Percentiles rank a stretch among this genome's conserved stretches.
Evolutionary conservation across 2,888 invertebrate genomes (phyloP).

Genomic region (Bellardia bayeri): DNA sequence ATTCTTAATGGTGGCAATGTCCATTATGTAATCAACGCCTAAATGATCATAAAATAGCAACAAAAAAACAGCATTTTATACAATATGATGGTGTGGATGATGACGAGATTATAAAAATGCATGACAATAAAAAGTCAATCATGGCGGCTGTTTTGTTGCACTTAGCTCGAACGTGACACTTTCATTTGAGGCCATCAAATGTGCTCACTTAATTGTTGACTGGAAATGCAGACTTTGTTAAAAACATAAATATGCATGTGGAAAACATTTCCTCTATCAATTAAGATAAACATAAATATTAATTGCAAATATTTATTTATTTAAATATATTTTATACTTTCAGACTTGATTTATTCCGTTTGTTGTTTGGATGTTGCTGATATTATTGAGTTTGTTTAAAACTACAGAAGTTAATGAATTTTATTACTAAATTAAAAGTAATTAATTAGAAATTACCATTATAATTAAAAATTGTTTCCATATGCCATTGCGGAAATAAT

Average conservation of each 20-base stretch:
- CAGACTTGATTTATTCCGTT: too few species aligned
- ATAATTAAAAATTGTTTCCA: too few species aligned
- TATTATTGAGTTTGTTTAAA: too few species aligned
- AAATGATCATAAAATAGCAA: constrained; percentile 37
- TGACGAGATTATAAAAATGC: constrained; percentile 48
- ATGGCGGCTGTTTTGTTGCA: constrained; percentile 41
- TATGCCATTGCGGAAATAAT: too few species aligned
- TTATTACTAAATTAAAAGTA: too few species aligned
- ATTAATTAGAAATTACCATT: too few species aligned
- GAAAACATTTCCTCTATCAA: constrained; percentile 3
- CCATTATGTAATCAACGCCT: constrained; percentile 67
- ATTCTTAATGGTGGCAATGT: constrained; percentile 49
- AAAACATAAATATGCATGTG: neutral
- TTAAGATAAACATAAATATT: neutral
- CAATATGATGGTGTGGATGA: constrained; percentile 7
- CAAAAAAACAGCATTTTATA: constrained; percentile 48
- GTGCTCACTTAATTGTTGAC: constrained; percentile 25
- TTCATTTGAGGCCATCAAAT: constrained; percentile 61
- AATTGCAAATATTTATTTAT: neutral
- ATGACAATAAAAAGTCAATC: constrained; percentile 63
- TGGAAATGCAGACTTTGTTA: constrained; percentile 23
- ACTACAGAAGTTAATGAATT: too few species aligned
- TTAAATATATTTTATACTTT: too few species aligned
- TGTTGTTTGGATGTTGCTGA: too few species aligned
- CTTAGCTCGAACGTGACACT: constrained; percentile 60